Conservation (phyloP, 2,888 invertebrate genomes). For the Limnephilus marmoratus region DNA sequence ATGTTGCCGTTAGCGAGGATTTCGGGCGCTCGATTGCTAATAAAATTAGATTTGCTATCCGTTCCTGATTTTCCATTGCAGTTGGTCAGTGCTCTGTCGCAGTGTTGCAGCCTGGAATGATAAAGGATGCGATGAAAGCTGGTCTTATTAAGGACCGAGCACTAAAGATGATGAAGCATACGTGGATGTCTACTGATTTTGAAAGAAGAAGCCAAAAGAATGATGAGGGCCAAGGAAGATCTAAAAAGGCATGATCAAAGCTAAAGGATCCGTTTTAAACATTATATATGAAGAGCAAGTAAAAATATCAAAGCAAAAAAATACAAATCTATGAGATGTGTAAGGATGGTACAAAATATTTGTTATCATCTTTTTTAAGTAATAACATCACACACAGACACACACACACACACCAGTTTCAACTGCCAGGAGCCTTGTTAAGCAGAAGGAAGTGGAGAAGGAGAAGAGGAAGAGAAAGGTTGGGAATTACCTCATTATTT, state of each 20-base stretch:
- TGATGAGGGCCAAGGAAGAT: neutral
- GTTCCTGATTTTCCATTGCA: constrained; percentile 78
- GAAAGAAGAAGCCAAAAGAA: neutral
- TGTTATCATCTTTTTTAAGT: neutral
- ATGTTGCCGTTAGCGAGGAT: constrained; percentile 70
- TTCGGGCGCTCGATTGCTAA: constrained; percentile 65
- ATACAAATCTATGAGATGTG: neutral
- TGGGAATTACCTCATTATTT: neutral
- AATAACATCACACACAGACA: neutral
- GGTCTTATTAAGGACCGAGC: constrained; percentile 14
- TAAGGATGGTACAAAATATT: neutral
- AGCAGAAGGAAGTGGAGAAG: neutral
- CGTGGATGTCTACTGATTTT: neutral
- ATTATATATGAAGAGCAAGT: neutral
- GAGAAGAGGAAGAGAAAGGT: neutral
- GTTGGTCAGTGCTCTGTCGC: constrained; percentile 91
- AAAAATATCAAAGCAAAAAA: neutral
- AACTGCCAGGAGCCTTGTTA: neutral
- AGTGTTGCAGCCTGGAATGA: constrained; percentile 77
- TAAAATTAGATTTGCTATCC: constrained; percentile 73
- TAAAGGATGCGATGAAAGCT: neutral
- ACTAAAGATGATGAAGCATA: neutral
- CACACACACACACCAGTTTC: neutral
- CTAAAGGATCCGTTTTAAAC: neutral
- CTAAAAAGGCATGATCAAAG: neutral